Conservation (phyloP, 2,888 invertebrate species). For the Deroplatys truncata region DNA sequence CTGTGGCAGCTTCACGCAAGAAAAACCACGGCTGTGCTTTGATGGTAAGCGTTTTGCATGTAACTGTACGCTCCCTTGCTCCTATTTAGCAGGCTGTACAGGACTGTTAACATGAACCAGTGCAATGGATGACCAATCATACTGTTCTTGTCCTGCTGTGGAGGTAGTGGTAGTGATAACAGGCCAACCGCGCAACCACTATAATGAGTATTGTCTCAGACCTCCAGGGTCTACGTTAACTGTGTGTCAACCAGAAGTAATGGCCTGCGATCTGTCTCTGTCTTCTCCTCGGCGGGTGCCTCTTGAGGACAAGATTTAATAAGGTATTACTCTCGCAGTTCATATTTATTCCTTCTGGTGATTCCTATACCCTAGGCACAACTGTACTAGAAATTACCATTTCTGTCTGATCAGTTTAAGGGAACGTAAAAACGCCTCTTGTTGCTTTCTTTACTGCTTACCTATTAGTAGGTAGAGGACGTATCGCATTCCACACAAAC, state of each 20-base stretch:
- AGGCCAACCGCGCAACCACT: background rate
- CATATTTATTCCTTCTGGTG: background rate
- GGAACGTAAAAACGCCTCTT: no score
- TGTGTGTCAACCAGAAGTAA: constrained; percentile 23
- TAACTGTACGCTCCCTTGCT: no score
- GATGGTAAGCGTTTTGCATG: no score
- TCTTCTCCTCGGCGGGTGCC: background rate
- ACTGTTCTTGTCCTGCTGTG: no score
- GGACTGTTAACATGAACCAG: background rate
- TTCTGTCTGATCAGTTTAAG: no score
- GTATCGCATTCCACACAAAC: no score
- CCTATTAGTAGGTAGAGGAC: no score
- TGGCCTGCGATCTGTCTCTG: constrained; percentile 21
- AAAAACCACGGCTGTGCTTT: no score
- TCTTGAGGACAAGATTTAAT: background rate
- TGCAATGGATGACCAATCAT: background rate
- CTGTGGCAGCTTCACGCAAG: no score
- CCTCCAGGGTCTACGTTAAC: constrained; percentile 1
- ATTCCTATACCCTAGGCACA: no score
- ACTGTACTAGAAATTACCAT: no score
- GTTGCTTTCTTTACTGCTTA: no score
- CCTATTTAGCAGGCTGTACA: background rate
- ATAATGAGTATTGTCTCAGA: constrained; percentile 24
- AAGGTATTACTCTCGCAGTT: background rate
- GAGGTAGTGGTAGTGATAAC: background rate